Evolutionary conservation across 2,888 invertebrate species (phyloP), one percentile per base, ranked within the genome.

Genomic region (Lymantria monacha): DNA sequence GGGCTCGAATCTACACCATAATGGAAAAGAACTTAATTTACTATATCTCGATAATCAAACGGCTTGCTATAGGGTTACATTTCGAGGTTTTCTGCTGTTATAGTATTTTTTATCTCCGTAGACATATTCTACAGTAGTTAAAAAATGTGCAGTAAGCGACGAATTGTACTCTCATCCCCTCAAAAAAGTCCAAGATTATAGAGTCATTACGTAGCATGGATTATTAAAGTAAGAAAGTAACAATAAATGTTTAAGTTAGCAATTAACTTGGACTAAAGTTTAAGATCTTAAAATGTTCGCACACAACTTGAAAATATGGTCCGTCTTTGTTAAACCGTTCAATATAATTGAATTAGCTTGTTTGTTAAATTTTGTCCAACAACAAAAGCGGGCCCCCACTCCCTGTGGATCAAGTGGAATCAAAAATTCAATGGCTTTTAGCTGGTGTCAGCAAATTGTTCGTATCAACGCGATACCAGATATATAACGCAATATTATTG

Each of bases 341-440:
- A 42, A 55, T 57, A 51, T 54, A 61, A 64, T 61, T 44, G 55
- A 64, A 69, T 66, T 54, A 58, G 42, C 47, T 49, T 67, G 61
- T 66, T 69, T 59, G 54, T 61, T 63, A 56, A 65, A 64, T 65
- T 55, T 42, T 30, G 33, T 15, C 42, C 43, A 49, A 50, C 53
- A 51, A 53, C 55, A 66, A 57, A 56, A 48, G 45, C 44, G 30
- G 13, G 30, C 37, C 10, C 49, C 43, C 45, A 43, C 44, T 44
- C 22, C 36, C 11, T 1, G 12, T 38, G 31, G 42, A 50, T 54
- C 49, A 44, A 59, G 51, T 36, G 44, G 45, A 49, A 64, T 53
- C 49, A 55, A 54, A 59, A 44, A 59, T 59, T 56, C 42, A 53
- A 52, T 59, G 46, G 48, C 57, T 49, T 52, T 53, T 53, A 53